Evolutionary conservation across 1,140 invertebrate species (phyloP).

Genomic region (Drosophila sproati): DNA sequence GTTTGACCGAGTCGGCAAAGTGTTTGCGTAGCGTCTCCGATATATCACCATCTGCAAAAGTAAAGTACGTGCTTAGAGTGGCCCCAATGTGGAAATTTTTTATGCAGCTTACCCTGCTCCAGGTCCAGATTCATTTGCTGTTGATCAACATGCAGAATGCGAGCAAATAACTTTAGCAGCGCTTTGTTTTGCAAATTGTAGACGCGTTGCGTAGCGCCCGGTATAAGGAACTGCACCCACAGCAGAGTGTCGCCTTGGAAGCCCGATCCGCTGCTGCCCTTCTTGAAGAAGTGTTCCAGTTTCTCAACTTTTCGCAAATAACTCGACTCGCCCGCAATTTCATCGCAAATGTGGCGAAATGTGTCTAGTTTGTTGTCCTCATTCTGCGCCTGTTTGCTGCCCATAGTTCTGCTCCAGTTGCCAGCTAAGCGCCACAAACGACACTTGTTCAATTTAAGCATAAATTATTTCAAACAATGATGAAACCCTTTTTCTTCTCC

Average conservation of each 20-base stretch:
- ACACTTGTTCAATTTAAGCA: slow-evolving; percentile 13
- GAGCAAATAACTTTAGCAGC: slow-evolving; percentile 94
- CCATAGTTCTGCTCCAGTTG: slow-evolving; percentile 29
- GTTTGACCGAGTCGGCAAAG: slow-evolving; percentile 88
- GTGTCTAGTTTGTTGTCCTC: slow-evolving; percentile 91
- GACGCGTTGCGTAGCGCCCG: slow-evolving; percentile 91
- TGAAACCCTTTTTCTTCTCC: slow-evolving; percentile 7
- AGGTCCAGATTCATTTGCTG: slow-evolving; percentile 94
- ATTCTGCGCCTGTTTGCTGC: slow-evolving; percentile 51
- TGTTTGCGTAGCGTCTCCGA: slow-evolving; percentile 94
- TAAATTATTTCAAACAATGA: slow-evolving; percentile 24
- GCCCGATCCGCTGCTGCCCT: slow-evolving; percentile 84
- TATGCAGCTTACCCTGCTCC: slow-evolving; percentile 86
- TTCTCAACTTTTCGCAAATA: slow-evolving; percentile 93
- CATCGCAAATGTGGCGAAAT: slow-evolving; percentile 91
- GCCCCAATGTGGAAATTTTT: not conserved
- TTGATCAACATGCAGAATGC: slow-evolving; percentile 90
- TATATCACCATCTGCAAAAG: slow-evolving; percentile 89
- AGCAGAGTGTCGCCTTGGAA: slow-evolving; percentile 92
- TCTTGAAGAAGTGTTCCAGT: slow-evolving; percentile 87
- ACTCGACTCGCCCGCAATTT: slow-evolving; percentile 90
- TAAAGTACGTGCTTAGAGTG: not conserved
- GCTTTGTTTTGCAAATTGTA: slow-evolving; percentile 97
- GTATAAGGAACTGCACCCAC: slow-evolving; percentile 94
- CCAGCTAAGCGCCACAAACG: slow-evolving; percentile 6